Conservation (phyloP, 2,113 vertebrate genomes). For the Galemys pyrenaicus region DNA sequence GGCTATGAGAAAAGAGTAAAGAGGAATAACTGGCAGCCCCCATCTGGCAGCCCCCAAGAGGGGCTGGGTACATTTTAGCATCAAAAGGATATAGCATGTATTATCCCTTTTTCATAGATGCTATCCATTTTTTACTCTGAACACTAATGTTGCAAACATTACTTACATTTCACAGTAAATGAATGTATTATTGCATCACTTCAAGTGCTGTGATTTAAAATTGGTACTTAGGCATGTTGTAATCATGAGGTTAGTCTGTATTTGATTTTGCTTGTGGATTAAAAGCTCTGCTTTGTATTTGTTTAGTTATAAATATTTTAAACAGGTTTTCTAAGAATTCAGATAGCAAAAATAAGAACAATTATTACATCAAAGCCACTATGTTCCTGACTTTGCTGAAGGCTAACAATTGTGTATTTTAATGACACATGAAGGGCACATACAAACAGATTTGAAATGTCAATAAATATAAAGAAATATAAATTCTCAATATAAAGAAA, state of each 20-base stretch:
- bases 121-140: not conserved
- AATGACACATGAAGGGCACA: not conserved
- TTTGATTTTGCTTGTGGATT: not conserved
- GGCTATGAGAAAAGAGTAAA: not conserved
- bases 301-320: not conserved
- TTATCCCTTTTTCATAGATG: not conserved
- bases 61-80: not conserved
- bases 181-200: not conserved
- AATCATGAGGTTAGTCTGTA: not conserved
- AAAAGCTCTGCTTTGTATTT: not conserved
- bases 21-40: not conserved
- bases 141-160: not conserved
- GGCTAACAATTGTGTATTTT: not conserved
- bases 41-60: not conserved
- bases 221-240: not conserved
- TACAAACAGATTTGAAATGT: not conserved
- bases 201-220: not conserved
- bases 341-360: not conserved
- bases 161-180: not conserved
- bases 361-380: not conserved
- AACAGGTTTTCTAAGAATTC: slow-evolving; percentile 23
- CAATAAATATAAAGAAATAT: not conserved
- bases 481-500: not conserved
- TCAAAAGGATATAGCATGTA: not conserved
- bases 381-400: not conserved